Conservation (phyloP, 2,113 vertebrate genomes). For the Centropus bengalensis region DNA sequence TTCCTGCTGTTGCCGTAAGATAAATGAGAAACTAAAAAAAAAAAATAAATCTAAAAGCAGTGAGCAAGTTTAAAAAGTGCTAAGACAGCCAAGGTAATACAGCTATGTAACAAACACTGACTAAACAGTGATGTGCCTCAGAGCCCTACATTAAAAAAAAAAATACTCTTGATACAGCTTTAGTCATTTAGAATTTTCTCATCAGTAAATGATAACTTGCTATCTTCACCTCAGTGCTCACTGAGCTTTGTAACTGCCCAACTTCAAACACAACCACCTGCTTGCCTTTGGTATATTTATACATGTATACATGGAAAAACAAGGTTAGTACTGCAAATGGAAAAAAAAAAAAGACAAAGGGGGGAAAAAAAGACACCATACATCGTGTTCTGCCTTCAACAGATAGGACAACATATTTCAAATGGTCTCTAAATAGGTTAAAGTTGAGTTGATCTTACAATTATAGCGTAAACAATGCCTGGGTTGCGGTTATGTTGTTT, state of each 20-base stretch:
- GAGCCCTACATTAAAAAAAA: background rate
- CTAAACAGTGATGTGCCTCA: background rate
- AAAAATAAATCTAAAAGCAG: background rate
- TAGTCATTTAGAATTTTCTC: constrained; percentile 22
- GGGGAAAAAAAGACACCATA: constrained; percentile 31
- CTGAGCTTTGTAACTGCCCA: constrained; percentile 26
- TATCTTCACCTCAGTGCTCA: constrained; percentile 30
- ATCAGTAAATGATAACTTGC: background rate
- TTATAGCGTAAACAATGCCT: constrained; percentile 82
- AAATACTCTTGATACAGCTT: background rate
- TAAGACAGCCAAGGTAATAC: constrained; percentile 6
- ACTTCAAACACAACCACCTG: constrained; percentile 51
- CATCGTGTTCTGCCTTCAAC: constrained; percentile 56
- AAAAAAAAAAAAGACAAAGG: background rate
- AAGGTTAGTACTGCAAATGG: constrained; percentile 24
- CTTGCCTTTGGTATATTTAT: constrained; percentile 79
- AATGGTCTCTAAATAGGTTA: constrained; percentile 69
- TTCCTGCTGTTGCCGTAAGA: background rate
- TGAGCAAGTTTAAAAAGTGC: background rate
- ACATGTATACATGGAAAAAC: background rate
- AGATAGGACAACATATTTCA: constrained; percentile 59
- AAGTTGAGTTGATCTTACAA: constrained; percentile 74
- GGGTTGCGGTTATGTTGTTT: constrained; percentile 66
- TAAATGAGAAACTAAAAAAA: background rate
- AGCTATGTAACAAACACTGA: background rate